Evolutionary conservation across 2,888 invertebrate genomes (phyloP).

Genomic region (Odontothrips loti): DNA sequence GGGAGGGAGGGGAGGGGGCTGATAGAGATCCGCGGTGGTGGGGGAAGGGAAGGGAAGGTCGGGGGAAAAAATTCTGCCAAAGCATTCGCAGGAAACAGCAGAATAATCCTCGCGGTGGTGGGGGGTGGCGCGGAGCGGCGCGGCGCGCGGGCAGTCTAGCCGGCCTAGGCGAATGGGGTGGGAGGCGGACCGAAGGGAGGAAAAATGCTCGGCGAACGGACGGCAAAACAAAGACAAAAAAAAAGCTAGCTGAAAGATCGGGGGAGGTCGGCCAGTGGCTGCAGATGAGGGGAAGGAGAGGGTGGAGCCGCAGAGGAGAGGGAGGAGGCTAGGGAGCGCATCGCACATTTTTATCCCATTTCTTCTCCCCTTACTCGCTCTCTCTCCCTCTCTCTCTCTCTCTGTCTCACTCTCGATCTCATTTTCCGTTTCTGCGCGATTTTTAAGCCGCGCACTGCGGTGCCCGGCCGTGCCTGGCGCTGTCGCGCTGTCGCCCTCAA

Average conservation of each 20-base stretch:
- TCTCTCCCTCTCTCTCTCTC: too few species aligned
- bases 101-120: constrained; percentile 8
- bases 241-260: not conserved
- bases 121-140: not conserved
- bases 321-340: too few species aligned
- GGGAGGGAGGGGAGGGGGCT: not conserved
- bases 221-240: not conserved
- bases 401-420: not conserved
- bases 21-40: not conserved
- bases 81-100: not conserved
- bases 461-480: not conserved
- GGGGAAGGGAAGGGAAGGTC: not conserved
- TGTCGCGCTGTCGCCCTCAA: not conserved
- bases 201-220: not conserved
- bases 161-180: not conserved
- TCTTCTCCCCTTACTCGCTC: not conserved
- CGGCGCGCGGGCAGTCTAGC: not conserved
- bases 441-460: not conserved
- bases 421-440: constrained; percentile 6
- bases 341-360: constrained; percentile 12
- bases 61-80: constrained; percentile 13
- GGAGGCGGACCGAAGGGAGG: not conserved
- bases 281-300: constrained; percentile 3
- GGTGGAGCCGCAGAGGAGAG: not conserved
- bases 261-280: constrained; percentile 11